Evolutionary conservation across 2,797 vertebrate species (phyloP).

Genomic region (Pantherophis alleghaniensis): DNA sequence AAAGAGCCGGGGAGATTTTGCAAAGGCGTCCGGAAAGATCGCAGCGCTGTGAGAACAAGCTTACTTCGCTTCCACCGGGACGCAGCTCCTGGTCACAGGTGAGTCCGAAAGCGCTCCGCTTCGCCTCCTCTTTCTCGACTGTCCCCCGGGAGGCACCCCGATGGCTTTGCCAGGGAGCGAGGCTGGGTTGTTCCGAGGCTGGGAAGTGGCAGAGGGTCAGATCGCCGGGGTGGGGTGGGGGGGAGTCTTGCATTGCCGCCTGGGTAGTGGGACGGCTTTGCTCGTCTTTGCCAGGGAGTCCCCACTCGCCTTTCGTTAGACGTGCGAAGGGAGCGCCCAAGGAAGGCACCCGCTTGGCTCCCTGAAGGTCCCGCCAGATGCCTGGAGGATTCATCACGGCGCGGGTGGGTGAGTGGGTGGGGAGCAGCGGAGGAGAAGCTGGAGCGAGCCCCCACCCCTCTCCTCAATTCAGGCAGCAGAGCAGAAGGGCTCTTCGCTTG

Average conservation of each 20-base stretch:
- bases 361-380: not conserved
- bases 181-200: not conserved
- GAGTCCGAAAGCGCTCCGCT: not conserved
- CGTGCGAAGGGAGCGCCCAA: not conserved
- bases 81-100: constrained; percentile 1
- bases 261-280: not conserved
- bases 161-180: not conserved
- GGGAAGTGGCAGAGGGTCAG: not conserved
- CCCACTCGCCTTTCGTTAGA: not conserved
- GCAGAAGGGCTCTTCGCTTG: not conserved
- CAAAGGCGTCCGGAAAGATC: not conserved
- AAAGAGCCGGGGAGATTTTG: not conserved
- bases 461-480: not conserved
- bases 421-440: not conserved
- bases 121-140: not conserved
- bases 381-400: not conserved
- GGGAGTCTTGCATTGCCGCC: not conserved
- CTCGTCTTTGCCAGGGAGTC: not conserved
- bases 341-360: not conserved
- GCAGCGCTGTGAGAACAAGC: not conserved
- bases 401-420: too few species aligned
- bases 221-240: not conserved
- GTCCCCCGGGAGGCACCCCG: not conserved
- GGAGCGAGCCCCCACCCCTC: too few species aligned
- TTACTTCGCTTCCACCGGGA: not conserved